Percentiles rank a stretch among this genome's conserved stretches.
phyloP scores from a whole-genome alignment of 1,140 invertebrate genomes.

The Musca domestica region DNA sequence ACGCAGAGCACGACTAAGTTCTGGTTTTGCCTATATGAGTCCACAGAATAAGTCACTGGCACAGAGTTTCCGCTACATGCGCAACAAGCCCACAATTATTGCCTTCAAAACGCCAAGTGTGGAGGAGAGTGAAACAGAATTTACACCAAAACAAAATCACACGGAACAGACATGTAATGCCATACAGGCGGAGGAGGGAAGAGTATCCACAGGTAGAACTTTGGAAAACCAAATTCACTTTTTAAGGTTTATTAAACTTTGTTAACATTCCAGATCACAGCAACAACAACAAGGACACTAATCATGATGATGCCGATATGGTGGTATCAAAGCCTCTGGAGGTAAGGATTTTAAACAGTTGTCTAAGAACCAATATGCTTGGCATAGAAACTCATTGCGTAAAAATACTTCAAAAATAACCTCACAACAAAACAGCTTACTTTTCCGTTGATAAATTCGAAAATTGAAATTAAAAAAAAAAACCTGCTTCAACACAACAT shows the following conservation, averaged over 20 bases:
- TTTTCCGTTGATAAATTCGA: not conserved
- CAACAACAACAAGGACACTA: not conserved
- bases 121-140: conserved; percentile 63
- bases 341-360: conserved; percentile 55
- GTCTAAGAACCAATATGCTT: not conserved
- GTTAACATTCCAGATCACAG: no score
- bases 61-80: conserved; percentile 81
- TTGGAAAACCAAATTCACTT: not conserved
- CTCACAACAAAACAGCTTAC: not conserved
- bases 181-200: conserved; percentile 59
- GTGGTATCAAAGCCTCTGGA: conserved; percentile 77
- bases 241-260: no score
- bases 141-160: conserved; percentile 30
- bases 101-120: conserved; percentile 77
- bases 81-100: conserved; percentile 82
- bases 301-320: conserved; percentile 59
- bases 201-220: conserved; percentile 29
- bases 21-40: conserved; percentile 68
- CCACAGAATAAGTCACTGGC: conserved; percentile 75
- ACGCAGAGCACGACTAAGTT: conserved; percentile 61
- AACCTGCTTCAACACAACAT: conserved; percentile 8
- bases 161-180: conserved; percentile 39
- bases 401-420: not conserved
- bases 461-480: not conserved
- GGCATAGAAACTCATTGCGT: not conserved